Evolutionary conservation across 2,113 vertebrate species (phyloP).

Genomic region (Grammomys surdaster): DNA sequence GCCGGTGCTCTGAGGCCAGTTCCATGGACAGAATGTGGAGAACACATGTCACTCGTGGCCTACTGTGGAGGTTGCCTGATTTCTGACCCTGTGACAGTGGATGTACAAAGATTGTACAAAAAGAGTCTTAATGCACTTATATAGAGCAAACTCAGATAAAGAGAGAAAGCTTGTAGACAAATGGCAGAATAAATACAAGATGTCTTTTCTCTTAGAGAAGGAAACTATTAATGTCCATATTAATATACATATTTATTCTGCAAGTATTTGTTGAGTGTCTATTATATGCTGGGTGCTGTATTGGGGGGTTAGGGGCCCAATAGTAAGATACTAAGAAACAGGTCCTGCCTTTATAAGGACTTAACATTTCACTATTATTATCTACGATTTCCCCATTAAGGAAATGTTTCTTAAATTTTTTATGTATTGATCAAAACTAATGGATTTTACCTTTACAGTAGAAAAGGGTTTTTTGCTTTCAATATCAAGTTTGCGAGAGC

Average conservation of each 20-base stretch:
- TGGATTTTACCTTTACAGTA: slow-evolving; percentile 14
- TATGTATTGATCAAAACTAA: slow-evolving; percentile 44
- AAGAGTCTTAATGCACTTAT: background rate
- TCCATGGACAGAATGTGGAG: background rate
- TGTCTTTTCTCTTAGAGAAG: slow-evolving; percentile 18
- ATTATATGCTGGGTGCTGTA: background rate
- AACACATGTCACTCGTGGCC: background rate
- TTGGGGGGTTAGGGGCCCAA: background rate
- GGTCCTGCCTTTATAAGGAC: background rate
- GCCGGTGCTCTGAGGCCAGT: background rate
- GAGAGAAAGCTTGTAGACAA: background rate
- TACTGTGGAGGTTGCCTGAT: background rate
- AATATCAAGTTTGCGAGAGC: slow-evolving; percentile 7
- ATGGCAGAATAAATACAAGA: background rate
- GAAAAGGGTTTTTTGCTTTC: background rate
- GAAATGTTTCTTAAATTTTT: slow-evolving; percentile 31
- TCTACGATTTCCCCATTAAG: background rate
- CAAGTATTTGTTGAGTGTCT: background rate
- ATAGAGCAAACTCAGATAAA: background rate
- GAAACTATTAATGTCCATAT: background rate
- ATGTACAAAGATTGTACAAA: background rate
- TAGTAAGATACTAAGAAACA: background rate
- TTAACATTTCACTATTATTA: slow-evolving; percentile 1
- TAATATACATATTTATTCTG: background rate
- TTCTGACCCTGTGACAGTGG: background rate